phyloP scores from a whole-genome alignment of 1,140 invertebrate genomes.

The Chrysoperla carnea region DNA sequence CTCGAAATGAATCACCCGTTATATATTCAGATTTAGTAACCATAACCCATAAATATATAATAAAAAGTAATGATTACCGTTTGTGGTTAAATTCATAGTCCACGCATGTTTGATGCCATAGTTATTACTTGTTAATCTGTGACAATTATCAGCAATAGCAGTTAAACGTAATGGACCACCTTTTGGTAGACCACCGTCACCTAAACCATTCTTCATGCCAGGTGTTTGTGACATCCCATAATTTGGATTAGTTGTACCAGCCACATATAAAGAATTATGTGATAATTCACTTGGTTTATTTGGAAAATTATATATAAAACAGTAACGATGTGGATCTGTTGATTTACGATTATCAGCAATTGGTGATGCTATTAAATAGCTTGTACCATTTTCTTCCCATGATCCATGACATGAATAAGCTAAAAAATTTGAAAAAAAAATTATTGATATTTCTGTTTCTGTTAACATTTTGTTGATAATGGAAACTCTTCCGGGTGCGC shows the following conservation, averaged over 20 bases:
- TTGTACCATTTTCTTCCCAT: conserved; percentile 46
- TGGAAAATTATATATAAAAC: conserved; percentile 29
- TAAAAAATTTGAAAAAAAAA: conserved; percentile 20
- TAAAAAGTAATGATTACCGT: conserved; percentile 24
- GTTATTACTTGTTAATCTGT: conserved; percentile 15
- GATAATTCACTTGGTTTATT: conserved; percentile 9
- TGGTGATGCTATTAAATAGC: conserved; percentile 40
- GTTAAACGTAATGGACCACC: conserved; percentile 20
- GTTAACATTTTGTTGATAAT: neutral
- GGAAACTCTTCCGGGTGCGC: neutral
- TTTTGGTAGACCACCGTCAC: conserved; percentile 7
- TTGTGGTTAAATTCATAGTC: conserved; percentile 35
- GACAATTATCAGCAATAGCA: conserved; percentile 25
- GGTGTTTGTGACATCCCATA: neutral
- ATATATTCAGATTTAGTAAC: neutral
- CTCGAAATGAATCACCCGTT: no score
- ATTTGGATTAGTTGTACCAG: neutral
- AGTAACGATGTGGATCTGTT: conserved; percentile 24
- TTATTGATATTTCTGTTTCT: neutral
- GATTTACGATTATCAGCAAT: conserved; percentile 17
- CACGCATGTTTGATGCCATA: conserved; percentile 26
- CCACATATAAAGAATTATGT: conserved; percentile 4
- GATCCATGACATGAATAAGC: conserved; percentile 47
- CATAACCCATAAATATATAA: neutral
- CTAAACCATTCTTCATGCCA: neutral